Evolutionary conservation across 2,888 invertebrate genomes (phyloP).

Genomic region (Drosophila colorata): DNA sequence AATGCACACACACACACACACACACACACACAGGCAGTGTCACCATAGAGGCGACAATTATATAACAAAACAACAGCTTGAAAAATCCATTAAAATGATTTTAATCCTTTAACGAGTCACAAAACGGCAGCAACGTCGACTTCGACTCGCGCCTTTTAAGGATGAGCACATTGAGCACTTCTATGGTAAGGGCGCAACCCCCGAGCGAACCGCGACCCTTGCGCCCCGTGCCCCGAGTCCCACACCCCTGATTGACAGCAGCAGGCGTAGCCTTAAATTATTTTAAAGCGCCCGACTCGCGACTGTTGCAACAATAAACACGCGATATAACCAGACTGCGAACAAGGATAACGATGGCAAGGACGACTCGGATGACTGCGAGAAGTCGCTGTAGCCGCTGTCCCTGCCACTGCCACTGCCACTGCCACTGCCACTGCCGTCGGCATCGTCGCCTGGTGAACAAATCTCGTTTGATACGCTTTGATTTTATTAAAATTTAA

Average conservation of each 20-base stretch:
- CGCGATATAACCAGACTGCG: slow-evolving; percentile 79
- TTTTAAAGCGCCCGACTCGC: slow-evolving; percentile 71
- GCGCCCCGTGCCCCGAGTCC: not conserved
- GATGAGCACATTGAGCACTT: slow-evolving; percentile 46
- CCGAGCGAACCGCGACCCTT: slow-evolving; percentile 9
- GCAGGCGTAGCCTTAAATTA: slow-evolving; percentile 74
- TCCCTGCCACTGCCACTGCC: slow-evolving; percentile 6
- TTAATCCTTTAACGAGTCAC: slow-evolving; percentile 84
- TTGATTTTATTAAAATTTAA: slow-evolving; percentile 81
- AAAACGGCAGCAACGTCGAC: slow-evolving; percentile 56
- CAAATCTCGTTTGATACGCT: slow-evolving; percentile 81
- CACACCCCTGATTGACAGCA: slow-evolving; percentile 33
- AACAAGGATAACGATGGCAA: slow-evolving; percentile 76
- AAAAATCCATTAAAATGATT: slow-evolving; percentile 84
- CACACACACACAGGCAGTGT: slow-evolving; percentile 19
- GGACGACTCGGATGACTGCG: slow-evolving; percentile 47
- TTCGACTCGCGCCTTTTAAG: slow-evolving; percentile 33
- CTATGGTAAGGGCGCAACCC: slow-evolving; percentile 40
- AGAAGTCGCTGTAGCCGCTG: slow-evolving; percentile 20
- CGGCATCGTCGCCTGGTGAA: slow-evolving; percentile 68
- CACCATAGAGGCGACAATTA: slow-evolving; percentile 72
- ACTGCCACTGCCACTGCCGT: not conserved
- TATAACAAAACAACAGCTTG: slow-evolving; percentile 81
- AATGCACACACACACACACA: slow-evolving; percentile 34
- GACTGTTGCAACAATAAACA: slow-evolving; percentile 80